These are phyloP conservation scores for Acipenser oxyrinchus DNA, from an alignment of 2,797 vertebrate genomes.

Conservation along the genomic window DNA sequence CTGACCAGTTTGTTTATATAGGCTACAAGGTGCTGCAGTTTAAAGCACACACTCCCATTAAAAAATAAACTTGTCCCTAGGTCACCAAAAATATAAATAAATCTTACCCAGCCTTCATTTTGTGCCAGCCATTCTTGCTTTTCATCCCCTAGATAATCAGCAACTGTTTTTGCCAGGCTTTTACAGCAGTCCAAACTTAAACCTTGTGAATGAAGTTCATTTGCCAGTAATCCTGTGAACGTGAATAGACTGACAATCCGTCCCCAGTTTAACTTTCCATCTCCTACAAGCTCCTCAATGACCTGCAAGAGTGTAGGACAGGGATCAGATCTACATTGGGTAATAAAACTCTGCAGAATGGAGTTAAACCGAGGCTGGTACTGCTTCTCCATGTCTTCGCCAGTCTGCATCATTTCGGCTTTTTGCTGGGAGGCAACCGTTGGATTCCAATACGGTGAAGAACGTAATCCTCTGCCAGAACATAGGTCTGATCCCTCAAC, in stretches of 20 bases:
- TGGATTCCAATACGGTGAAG: constrained; percentile 23
- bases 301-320: constrained; percentile 49
- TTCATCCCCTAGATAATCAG: constrained; percentile 63
- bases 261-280: constrained; percentile 71
- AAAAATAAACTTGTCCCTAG: too few species aligned
- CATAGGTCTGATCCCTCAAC: constrained; percentile 60
- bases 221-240: constrained; percentile 69
- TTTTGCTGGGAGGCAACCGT: constrained; percentile 54
- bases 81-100: too few species aligned
- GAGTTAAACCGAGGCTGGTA: constrained; percentile 53
- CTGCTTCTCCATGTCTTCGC: constrained; percentile 54
- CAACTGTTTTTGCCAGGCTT: constrained; percentile 62
- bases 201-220: constrained; percentile 36
- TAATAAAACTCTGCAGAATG: constrained; percentile 47
- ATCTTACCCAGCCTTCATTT: constrained; percentile 78
- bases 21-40: too few species aligned
- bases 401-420: constrained; percentile 57
- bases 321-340: constrained; percentile 44
- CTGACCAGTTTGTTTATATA: too few species aligned
- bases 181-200: constrained; percentile 33
- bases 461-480: constrained; percentile 64
- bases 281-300: constrained; percentile 57
- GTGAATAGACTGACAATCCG: constrained; percentile 69
- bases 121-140: constrained; percentile 71
- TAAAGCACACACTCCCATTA: too few species aligned